phyloP scores from a whole-genome alignment of 2,797 vertebrate genomes.

The Muscicapa striata region DNA sequence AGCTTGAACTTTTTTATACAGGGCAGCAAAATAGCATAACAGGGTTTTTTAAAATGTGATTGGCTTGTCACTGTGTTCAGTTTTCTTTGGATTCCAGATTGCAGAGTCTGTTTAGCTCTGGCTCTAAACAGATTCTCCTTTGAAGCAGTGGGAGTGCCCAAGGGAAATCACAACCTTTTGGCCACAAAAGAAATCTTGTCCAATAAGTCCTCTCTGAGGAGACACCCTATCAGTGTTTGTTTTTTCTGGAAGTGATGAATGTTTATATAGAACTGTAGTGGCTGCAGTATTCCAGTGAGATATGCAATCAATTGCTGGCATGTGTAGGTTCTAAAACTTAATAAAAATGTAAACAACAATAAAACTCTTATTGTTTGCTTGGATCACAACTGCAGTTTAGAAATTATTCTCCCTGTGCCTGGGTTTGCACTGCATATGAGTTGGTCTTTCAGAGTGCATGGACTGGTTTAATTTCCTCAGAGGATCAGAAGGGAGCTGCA shows the following conservation, averaged over 20 bases:
- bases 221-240: neutral
- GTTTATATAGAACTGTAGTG: neutral
- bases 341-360: neutral
- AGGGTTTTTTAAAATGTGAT: neutral
- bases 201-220: neutral
- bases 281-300: neutral
- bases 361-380: neutral
- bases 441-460: neutral
- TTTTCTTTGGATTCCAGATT: neutral
- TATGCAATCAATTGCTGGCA: neutral
- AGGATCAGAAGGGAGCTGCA: neutral
- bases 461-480: neutral
- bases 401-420: neutral
- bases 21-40: neutral
- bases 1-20: neutral
- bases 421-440: neutral
- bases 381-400: neutral
- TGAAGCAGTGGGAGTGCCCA: neutral
- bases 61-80: neutral
- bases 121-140: neutral
- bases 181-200: neutral
- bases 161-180: neutral
- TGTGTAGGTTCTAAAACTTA: neutral
- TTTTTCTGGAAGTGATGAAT: neutral
- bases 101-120: neutral